These are phyloP conservation scores for Perithous albicinctus DNA, from an alignment of 2,888 invertebrate species.

Conservation along the genomic window DNA sequence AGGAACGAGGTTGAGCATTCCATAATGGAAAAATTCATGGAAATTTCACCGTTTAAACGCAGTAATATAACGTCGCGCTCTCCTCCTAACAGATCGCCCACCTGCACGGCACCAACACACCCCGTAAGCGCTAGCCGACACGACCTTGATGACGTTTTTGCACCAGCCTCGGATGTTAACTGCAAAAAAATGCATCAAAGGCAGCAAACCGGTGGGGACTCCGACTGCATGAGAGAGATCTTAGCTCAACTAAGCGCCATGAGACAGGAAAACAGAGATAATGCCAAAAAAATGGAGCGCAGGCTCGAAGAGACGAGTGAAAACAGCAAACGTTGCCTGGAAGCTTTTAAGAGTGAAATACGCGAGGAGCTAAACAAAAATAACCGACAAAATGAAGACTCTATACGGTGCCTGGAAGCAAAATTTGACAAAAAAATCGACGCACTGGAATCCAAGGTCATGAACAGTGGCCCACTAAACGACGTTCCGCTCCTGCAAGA, in stretches of 20 bases:
- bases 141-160: background rate
- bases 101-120: background rate
- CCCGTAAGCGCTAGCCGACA: background rate
- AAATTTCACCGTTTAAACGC: background rate
- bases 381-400: background rate
- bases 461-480: background rate
- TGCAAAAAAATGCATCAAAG: background rate
- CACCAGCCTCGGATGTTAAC: background rate
- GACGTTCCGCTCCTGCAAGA: background rate
- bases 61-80: background rate
- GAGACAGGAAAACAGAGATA: background rate
- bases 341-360: background rate
- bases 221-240: background rate
- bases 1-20: background rate
- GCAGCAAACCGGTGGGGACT: background rate
- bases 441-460: background rate
- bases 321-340: background rate
- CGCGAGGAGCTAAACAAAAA: background rate
- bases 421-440: slow-evolving; percentile 4
- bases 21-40: background rate
- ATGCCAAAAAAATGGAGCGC: background rate
- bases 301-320: background rate
- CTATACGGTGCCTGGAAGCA: background rate
- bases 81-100: background rate
- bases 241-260: background rate